Base-by-base conservation (phyloP, 2,113 vertebrate species). In the Dicerorhinus sumatrensis region DNA sequence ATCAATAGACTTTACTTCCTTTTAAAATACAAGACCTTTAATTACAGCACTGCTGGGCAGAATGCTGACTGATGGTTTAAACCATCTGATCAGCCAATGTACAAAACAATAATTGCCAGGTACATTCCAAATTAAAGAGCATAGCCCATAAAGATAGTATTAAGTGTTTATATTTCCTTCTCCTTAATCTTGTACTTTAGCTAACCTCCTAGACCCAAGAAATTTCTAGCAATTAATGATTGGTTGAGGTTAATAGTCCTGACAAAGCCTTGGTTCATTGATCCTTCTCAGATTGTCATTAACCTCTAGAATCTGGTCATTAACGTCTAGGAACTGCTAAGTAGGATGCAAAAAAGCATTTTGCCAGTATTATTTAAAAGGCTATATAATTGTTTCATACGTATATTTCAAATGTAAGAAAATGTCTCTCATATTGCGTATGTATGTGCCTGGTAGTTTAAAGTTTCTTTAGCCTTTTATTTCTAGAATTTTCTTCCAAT, bases 201-300 rank as follows among this genome's bases (percentile, higher is more conserved):
- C 97, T 97, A 97, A 91, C 65, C 94, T 97, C 96, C 89, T 89
- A 96, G 75, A 91, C 94, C 65, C 79, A 94, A 97, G 96, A 81
- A 89, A 98, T 98, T 98, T 97, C 31, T 11, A 98, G 96, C 92
- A 94, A 96, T 97, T 98, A 98, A 98, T 97, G 97, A 97, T 94
- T 91, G 96, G 95, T 79, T 98, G 97, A 96, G 97, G 96, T 98
- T 98, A 98, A 98, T 96, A 97, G 92, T 96, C 97, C 92, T 97
- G 94, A 97, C 82, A 96, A 96, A 97, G 89, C 69, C 46, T 97
- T 95, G 89, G 93, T 79, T 96, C 97, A 96, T 94, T 97, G 96
- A 98, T 92, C 80, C 73, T 97, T 87, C 62, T 96, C 96, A 89
- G 93, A 79, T 87, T 97, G 96, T 94, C 95, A 98, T 97, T 98